Percentiles rank a stretch among this genome's conserved stretches.
These are phyloP conservation scores for Oceanodroma leucorhoa DNA, from an alignment of 2,797 vertebrate genomes.

Conservation along the genomic window DNA sequence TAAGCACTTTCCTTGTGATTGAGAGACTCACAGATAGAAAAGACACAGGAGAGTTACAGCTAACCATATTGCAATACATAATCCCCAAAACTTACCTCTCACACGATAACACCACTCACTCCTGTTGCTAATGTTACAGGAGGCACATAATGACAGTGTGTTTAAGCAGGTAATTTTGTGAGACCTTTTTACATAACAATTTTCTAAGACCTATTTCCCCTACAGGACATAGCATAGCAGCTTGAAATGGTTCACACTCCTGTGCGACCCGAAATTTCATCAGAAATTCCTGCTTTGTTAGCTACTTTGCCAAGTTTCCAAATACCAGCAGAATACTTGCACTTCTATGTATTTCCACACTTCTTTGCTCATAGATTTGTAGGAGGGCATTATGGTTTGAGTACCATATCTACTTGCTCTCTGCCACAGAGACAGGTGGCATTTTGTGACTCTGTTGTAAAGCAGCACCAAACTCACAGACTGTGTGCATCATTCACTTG, in stretches of 20 bases:
- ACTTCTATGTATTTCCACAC: background rate
- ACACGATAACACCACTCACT: background rate
- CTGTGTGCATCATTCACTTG: accelerated
- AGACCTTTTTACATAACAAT: background rate
- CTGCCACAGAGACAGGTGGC: background rate
- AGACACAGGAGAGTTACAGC: background rate
- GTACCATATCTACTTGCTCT: accelerated
- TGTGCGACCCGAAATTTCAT: background rate
- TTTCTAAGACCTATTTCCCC: background rate
- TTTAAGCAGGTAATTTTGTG: background rate
- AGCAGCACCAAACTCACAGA: background rate
- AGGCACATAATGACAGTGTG: accelerated
- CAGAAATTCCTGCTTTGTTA: background rate
- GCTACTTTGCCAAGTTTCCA: background rate
- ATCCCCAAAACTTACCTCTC: background rate
- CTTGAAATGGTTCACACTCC: background rate
- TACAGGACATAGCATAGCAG: background rate
- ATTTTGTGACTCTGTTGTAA: background rate
- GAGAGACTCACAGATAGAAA: background rate
- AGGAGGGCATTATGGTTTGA: background rate
- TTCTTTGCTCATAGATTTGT: background rate
- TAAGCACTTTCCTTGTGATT: background rate
- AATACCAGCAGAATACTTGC: background rate
- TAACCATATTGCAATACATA: accelerated
- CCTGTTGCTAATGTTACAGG: background rate